These are phyloP conservation scores for Amitus sp. DNA, from an alignment of 2,888 invertebrate species.

Conservation along the genomic window DNA sequence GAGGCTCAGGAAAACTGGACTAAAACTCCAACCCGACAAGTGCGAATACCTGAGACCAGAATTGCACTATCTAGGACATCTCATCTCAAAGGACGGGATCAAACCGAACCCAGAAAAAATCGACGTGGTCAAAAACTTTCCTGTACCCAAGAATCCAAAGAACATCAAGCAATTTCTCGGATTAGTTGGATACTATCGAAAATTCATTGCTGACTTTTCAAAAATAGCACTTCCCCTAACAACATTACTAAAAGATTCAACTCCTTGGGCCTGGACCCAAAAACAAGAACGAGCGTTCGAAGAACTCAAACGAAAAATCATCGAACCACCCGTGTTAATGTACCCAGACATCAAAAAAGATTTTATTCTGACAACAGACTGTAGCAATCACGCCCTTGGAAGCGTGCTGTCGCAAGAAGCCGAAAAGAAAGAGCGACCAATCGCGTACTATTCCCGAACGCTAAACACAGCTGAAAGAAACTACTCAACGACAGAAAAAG, in stretches of 20 bases:
- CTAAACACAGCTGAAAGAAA: slow-evolving; percentile 17
- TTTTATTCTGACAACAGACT: slow-evolving; percentile 20
- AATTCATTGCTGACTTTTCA: slow-evolving; percentile 36
- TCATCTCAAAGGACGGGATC: slow-evolving; percentile 33
- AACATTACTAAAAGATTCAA: slow-evolving; percentile 17
- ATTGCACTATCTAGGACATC: background rate
- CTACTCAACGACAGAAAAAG: slow-evolving; percentile 18
- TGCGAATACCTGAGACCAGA: slow-evolving; percentile 11
- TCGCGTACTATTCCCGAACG: slow-evolving; percentile 12
- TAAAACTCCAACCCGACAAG: slow-evolving; percentile 17
- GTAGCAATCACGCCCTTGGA: slow-evolving; percentile 13
- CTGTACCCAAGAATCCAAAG: slow-evolving; percentile 25
- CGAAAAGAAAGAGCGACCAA: slow-evolving; percentile 11
- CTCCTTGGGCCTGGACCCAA: no score
- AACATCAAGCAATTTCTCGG: slow-evolving; percentile 35
- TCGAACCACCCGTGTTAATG: slow-evolving; percentile 12
- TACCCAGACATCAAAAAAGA: slow-evolving; percentile 15
- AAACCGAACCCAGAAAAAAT: slow-evolving; percentile 42
- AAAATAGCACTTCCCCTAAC: slow-evolving; percentile 31
- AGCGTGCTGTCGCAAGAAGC: slow-evolving; percentile 13
- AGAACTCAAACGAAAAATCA: background rate
- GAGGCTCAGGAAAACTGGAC: background rate
- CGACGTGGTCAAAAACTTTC: slow-evolving; percentile 33
- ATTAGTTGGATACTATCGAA: slow-evolving; percentile 33
- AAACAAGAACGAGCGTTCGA: slow-evolving; percentile 14